Percentiles rank a stretch among this genome's conserved stretches.
Evolutionary conservation across 2,888 invertebrate species (phyloP).

Genomic region (Bugula neritina): DNA sequence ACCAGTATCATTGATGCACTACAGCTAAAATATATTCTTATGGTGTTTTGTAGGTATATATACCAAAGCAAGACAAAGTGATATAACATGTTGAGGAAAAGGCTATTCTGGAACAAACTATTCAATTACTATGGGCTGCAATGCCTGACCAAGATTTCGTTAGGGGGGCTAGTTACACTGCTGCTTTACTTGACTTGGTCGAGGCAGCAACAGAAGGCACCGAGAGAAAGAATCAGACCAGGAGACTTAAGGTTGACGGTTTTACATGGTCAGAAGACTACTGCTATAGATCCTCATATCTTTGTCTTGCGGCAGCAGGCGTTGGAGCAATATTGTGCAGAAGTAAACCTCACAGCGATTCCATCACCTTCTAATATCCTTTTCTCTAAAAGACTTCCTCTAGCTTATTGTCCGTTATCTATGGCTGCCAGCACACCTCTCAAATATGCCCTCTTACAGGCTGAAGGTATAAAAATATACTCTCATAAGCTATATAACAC

Average conservation of each 20-base stretch:
- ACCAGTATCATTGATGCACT: too few species aligned
- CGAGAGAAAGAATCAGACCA: too few species aligned
- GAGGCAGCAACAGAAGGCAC: neutral
- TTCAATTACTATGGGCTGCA: neutral
- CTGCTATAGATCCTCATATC: neutral
- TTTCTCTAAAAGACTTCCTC: slow-evolving; percentile 3
- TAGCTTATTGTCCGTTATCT: slow-evolving; percentile 5
- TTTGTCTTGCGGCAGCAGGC: neutral
- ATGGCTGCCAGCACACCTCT: neutral
- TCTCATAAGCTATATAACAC: slow-evolving; percentile 8
- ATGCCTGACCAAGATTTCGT: neutral
- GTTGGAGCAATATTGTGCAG: neutral
- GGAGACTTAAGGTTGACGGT: neutral
- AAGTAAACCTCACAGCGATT: neutral
- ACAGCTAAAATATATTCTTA: too few species aligned
- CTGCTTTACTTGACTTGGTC: neutral
- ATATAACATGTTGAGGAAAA: neutral
- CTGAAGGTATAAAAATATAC: neutral
- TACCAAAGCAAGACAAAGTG: too few species aligned
- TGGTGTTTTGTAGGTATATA: too few species aligned
- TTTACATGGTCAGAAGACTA: too few species aligned
- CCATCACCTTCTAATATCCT: neutral
- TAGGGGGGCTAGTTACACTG: slow-evolving; percentile 5
- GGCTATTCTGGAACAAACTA: neutral
- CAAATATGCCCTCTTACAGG: neutral